Conservation (phyloP, 2,113 vertebrate genomes). For the Antennarius striatus region DNA sequence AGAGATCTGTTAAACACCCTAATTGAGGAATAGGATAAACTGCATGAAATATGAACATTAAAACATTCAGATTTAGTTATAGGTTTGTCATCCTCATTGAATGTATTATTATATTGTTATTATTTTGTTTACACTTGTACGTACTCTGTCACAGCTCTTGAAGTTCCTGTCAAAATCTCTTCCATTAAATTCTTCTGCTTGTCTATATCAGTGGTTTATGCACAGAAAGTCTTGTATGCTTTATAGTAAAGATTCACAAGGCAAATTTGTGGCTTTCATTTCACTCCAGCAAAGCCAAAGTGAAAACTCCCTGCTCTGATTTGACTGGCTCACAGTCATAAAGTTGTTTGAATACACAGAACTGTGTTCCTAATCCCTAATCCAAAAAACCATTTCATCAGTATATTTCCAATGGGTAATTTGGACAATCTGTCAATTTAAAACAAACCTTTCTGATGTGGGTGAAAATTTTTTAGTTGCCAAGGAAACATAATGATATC, state of each 20-base stretch:
- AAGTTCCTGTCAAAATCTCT: no score
- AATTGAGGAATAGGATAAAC: neutral
- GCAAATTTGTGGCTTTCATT: neutral
- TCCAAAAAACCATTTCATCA: conserved; percentile 6
- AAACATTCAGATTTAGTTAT: no score
- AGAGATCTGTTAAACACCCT: neutral
- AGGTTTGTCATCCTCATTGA: no score
- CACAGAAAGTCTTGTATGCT: neutral
- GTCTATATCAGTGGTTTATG: neutral
- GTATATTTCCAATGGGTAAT: conserved; percentile 21
- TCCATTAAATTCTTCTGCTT: neutral
- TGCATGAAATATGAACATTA: no score
- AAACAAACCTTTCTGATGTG: conserved; percentile 35
- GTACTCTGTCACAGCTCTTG: no score
- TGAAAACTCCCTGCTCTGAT: neutral
- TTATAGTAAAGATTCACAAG: neutral
- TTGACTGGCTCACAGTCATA: conserved; percentile 14
- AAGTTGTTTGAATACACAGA: neutral
- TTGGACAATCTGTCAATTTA: conserved; percentile 13
- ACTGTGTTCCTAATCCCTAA: neutral
- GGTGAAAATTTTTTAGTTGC: neutral
- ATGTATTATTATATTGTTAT: no score
- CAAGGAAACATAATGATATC: conserved; percentile 1
- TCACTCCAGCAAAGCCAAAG: neutral
- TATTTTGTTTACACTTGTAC: no score